Percentiles rank a stretch among this genome's conserved stretches.
Conservation (phyloP, 2,113 vertebrate species). For the Syngnathoides biaculeatus region DNA sequence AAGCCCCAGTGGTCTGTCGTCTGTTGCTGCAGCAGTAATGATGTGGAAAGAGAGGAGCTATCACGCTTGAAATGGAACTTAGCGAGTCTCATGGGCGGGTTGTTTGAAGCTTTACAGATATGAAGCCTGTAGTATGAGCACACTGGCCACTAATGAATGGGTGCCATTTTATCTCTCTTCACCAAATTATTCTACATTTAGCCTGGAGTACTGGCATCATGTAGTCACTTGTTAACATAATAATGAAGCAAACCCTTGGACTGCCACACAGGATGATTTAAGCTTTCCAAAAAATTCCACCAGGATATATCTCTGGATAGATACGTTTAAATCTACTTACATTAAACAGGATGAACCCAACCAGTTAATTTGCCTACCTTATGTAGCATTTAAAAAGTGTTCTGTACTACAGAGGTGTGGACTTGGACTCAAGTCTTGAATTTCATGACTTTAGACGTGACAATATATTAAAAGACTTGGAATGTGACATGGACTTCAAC, state of each 20-base stretch:
- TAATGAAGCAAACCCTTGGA: neutral
- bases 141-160: constrained; percentile 10
- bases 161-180: neutral
- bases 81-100: neutral
- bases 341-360: neutral
- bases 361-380: neutral
- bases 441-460: too few species aligned
- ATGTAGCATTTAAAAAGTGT: too few species aligned
- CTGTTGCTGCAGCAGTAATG: constrained; percentile 35
- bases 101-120: constrained; percentile 11
- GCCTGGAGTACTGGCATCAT: neutral
- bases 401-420: too few species aligned
- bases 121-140: constrained; percentile 11
- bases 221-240: neutral
- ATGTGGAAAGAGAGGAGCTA: constrained; percentile 37
- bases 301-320: neutral
- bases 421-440: too few species aligned
- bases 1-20: constrained; percentile 34
- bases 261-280: neutral
- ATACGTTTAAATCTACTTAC: neutral
- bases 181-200: constrained; percentile 14
- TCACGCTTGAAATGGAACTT: constrained; percentile 33
- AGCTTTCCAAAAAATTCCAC: neutral
- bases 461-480: too few species aligned
- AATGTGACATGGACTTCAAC: too few species aligned